These are phyloP conservation scores for Erebia ligea DNA, from an alignment of 2,888 invertebrate species.

Conservation along the genomic window DNA sequence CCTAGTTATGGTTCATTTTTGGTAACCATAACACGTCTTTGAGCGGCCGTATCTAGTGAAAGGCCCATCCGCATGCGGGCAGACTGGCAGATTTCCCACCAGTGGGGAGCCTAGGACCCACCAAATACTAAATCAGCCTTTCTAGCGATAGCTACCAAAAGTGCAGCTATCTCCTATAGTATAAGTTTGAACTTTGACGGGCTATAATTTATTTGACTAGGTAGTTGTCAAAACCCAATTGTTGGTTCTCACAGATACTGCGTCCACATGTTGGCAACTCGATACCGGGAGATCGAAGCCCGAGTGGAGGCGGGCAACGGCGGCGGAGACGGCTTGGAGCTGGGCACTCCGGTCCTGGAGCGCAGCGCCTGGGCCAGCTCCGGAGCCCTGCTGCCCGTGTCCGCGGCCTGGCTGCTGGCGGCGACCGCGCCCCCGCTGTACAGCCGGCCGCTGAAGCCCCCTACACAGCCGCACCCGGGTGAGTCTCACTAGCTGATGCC, in stretches of 20 bases:
- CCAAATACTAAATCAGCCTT: too few species aligned
- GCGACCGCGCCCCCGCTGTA: slow-evolving; percentile 85
- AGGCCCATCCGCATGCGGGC: too few species aligned
- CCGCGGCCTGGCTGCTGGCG: slow-evolving; percentile 88
- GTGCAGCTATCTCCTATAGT: too few species aligned
- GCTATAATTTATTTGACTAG: too few species aligned
- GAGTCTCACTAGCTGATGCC: not conserved
- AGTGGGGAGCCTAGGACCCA: too few species aligned
- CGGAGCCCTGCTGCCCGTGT: slow-evolving; percentile 81
- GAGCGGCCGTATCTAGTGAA: too few species aligned
- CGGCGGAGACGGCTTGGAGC: slow-evolving; percentile 82
- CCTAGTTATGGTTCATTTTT: too few species aligned
- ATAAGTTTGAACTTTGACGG: too few species aligned
- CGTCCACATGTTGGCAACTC: slow-evolving; percentile 79
- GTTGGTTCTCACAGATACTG: slow-evolving; percentile 58
- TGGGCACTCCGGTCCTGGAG: slow-evolving; percentile 88
- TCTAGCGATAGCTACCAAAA: too few species aligned
- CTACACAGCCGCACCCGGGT: slow-evolving; percentile 53
- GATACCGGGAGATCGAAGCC: slow-evolving; percentile 80
- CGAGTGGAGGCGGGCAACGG: slow-evolving; percentile 49
- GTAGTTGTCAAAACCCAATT: too few species aligned
- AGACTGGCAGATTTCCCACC: too few species aligned
- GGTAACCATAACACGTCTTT: too few species aligned
- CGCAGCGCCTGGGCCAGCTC: slow-evolving; percentile 61
- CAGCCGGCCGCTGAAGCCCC: slow-evolving; percentile 67